These are phyloP conservation scores for Tetrao urogallus DNA, from an alignment of 2,113 vertebrate species.

Conservation along the genomic window DNA sequence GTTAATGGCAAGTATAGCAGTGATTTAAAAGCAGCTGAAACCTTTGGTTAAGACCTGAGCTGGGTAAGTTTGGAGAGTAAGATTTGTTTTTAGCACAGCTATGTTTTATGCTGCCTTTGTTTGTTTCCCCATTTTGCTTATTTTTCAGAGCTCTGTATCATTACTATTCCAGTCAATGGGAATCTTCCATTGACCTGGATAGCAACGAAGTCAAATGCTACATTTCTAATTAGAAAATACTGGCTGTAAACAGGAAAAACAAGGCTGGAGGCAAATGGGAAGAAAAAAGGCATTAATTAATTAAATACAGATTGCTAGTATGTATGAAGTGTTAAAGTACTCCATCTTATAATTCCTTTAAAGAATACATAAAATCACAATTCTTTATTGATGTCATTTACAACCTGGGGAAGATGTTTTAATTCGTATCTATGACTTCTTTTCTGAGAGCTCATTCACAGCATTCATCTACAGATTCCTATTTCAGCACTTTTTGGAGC, in stretches of 20 bases:
- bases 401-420: background rate
- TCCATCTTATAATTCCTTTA: background rate
- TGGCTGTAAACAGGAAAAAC: background rate
- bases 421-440: background rate
- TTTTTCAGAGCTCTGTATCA: background rate
- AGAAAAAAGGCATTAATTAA: background rate
- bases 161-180: background rate
- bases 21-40: background rate
- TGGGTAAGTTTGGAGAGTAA: background rate
- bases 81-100: background rate
- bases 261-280: background rate
- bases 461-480: background rate
- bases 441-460: background rate
- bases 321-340: background rate
- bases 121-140: background rate
- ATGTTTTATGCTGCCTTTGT: background rate
- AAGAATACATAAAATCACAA: background rate
- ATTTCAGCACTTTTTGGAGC: background rate
- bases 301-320: background rate
- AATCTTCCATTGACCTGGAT: constrained; percentile 41
- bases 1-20: background rate
- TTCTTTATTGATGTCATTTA: background rate
- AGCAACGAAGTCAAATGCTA: constrained; percentile 14
- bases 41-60: background rate
- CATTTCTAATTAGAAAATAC: background rate